phyloP scores from a whole-genome alignment of 2,888 invertebrate species.

The Oscheius onirici region DNA sequence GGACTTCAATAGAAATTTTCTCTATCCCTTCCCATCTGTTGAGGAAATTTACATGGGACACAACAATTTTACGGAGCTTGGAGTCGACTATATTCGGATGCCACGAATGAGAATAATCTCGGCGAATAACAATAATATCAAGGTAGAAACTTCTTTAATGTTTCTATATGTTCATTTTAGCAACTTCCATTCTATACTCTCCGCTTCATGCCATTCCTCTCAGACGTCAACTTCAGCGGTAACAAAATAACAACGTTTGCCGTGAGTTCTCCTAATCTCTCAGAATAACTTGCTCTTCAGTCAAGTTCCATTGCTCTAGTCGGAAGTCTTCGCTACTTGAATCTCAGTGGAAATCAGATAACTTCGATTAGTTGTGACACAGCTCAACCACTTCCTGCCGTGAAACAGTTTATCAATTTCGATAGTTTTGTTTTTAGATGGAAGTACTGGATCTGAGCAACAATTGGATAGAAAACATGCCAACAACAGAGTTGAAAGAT shows the following conservation, averaged over 20 bases:
- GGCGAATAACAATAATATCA: conserved; percentile 34
- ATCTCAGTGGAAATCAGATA: conserved; percentile 37
- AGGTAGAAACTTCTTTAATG: not conserved
- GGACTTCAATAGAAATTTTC: conserved; percentile 34
- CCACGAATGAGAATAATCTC: conserved; percentile 33
- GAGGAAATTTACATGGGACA: conserved; percentile 38
- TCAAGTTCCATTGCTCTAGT: conserved; percentile 44
- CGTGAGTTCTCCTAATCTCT: conserved; percentile 25
- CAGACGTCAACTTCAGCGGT: conserved; percentile 37
- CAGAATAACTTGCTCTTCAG: conserved; percentile 22
- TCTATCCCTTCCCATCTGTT: conserved; percentile 36
- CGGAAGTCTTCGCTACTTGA: conserved; percentile 36
- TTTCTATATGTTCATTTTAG: conserved; percentile 20
- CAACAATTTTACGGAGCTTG: conserved; percentile 36
- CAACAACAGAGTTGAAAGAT: conserved; percentile 39
- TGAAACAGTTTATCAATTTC: not conserved
- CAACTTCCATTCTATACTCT: conserved; percentile 41
- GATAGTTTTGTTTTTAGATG: conserved; percentile 27
- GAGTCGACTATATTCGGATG: conserved; percentile 43
- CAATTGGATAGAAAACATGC: conserved; percentile 35
- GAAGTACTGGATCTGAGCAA: conserved; percentile 39
- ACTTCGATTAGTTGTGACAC: conserved; percentile 40
- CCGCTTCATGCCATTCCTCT: conserved; percentile 43
- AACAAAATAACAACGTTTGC: conserved; percentile 40
- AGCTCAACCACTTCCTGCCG: conserved; percentile 32